Base-by-base conservation (phyloP, 2,888 invertebrate species). In the Eilema griseolum region DNA sequence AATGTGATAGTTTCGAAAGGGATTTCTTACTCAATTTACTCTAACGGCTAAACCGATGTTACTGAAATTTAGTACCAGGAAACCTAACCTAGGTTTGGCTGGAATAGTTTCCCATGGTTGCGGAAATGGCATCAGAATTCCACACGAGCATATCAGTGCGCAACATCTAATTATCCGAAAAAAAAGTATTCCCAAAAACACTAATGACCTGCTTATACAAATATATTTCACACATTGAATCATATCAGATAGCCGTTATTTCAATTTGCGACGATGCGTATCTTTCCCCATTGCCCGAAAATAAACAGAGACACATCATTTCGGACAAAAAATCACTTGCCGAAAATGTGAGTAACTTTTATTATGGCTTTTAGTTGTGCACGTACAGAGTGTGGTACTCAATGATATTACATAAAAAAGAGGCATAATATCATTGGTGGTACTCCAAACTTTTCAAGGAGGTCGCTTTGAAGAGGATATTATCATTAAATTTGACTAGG, bases 281-380 rank as follows among this genome's bases (percentile, higher is more conserved):
- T 73, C 70, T 69, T 67, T 68, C 71, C 56, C 79, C 83, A 83
- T 82, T 75, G 74, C 76, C 66, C 67, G 70, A 78, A 82, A 77
- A 78, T 76, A 84, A 86, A 86, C 84, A 85, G 69, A 70, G 70
- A 78, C 78, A 78, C 77, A 75, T 77, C 71, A 71, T 79, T 80
- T 66, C 75, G 67, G 26, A 74, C 70, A 71, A 85, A 85, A 80
- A 82, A 85, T 81, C 82, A 83, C 75, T 80, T 77, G 73, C 59
- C 46, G 52, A 56, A 70, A 71, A n/a, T 61, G 24, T 70, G 57
- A 56, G 56, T 66, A 76, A 67, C 69, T 79, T 81, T 68, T 68
- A 70, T 73, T 72, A 68, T 64, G 66, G 63, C 62, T 10, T 69
- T 64, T 63, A 31, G 56, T 52, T 4, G 26, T 4, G 33, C 14